Evolutionary conservation across 2,888 invertebrate species (phyloP).

Genomic region (Aspidiotus rigidus): DNA sequence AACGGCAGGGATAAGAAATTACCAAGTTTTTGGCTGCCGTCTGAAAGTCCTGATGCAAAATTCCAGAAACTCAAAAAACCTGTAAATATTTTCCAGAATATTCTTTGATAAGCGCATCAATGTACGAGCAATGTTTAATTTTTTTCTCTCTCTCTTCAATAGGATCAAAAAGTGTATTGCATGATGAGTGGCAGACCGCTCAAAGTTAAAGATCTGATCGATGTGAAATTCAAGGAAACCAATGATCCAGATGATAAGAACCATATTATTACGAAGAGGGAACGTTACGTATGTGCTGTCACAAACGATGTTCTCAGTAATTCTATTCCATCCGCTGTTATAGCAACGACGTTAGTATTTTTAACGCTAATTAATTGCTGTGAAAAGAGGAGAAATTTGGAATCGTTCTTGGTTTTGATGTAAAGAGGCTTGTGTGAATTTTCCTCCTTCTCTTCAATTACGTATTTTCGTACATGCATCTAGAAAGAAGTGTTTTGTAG

Average conservation of each 20-base stretch:
- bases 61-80: slow-evolving; percentile 63
- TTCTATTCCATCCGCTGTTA: slow-evolving; percentile 85
- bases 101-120: background rate
- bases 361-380: too few species aligned
- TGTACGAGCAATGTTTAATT: background rate
- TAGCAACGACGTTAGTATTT: slow-evolving; percentile 67
- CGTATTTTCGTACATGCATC: too few species aligned
- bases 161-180: slow-evolving; percentile 64
- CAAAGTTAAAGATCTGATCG: slow-evolving; percentile 83
- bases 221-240: slow-evolving; percentile 83
- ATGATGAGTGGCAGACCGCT: slow-evolving; percentile 77
- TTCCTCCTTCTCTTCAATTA: too few species aligned
- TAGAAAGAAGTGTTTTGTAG: too few species aligned
- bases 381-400: too few species aligned
- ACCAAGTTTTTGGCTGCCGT: slow-evolving; percentile 96
- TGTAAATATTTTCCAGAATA: slow-evolving; percentile 44
- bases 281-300: slow-evolving; percentile 94
- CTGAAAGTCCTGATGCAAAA: slow-evolving; percentile 79
- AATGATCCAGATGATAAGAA: slow-evolving; percentile 80
- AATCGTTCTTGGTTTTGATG: too few species aligned
- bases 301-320: slow-evolving; percentile 93
- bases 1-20: slow-evolving; percentile 68
- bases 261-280: slow-evolving; percentile 76
- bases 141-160: background rate
- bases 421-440: too few species aligned